Conservation (phyloP, 2,113 vertebrate species). For the Chauna torquata region DNA sequence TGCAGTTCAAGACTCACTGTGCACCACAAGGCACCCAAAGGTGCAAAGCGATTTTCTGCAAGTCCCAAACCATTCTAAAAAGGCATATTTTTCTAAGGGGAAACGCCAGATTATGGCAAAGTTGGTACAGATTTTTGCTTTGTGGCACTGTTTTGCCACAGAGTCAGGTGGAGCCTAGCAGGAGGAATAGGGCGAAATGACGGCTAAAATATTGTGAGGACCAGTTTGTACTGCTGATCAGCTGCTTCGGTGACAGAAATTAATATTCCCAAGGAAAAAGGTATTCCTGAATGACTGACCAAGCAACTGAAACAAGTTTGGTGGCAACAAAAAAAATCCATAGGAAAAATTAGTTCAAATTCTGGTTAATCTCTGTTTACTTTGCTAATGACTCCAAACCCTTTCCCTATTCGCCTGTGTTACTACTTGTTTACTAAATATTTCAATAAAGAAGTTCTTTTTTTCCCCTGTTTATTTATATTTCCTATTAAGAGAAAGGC, state of each 20-base stretch:
- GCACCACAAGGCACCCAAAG: neutral
- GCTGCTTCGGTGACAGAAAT: neutral
- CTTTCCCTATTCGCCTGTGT: neutral
- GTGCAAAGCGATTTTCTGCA: neutral
- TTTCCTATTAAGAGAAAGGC: neutral
- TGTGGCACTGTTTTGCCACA: neutral
- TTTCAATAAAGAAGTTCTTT: neutral
- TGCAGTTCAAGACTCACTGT: neutral
- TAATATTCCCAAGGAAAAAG: neutral
- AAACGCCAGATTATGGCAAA: neutral
- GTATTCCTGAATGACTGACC: neutral
- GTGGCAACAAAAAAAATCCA: neutral
- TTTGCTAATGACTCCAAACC: neutral
- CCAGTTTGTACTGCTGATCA: accelerated
- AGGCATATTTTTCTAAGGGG: neutral
- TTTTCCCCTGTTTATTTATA: neutral
- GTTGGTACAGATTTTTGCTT: neutral
- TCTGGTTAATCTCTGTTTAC: neutral
- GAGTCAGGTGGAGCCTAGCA: neutral
- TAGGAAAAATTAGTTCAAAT: neutral
- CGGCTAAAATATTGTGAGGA: neutral
- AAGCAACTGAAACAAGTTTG: neutral
- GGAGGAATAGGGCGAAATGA: accelerated
- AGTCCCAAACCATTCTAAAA: neutral
- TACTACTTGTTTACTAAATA: neutral